Base-by-base conservation (phyloP, 2,113 vertebrate species). In the Erythrocebus patas region DNA sequence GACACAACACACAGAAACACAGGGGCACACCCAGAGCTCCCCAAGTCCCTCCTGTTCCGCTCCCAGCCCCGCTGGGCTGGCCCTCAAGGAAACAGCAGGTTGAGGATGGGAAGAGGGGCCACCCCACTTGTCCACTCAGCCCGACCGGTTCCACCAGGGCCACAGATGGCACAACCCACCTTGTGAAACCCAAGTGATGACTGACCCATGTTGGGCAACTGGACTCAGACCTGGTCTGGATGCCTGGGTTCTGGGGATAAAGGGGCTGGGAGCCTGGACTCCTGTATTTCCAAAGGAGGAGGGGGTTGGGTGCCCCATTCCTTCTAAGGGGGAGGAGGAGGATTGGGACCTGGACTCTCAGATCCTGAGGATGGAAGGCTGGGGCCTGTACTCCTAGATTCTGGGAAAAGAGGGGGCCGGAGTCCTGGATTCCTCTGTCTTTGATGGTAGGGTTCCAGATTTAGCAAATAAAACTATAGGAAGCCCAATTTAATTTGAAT, bases 161-260 rank as follows among this genome's bases (percentile, higher is more conserved):
- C 45, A 12, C 1, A n/a, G 91, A 81, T 85, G 91, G 88, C 91
- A 96, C 72, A 96, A 91, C 95, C 84, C 10, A 17, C 94, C 93
- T 98, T 96, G 75, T 96, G 97, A 97, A 98, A 97, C 84, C 70
- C 38, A 32, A 55, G 52, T 55, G 52, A 55, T 55, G 52, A 55
- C 18, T 55, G 52, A 97, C 84, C 76, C 35, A 32, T 0, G 2
- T 98, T 98, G 96, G 96, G 98, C 95, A 98, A 98, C 43, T 72
- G 84, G 64, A 89, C 94, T 72, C 57, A 88, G 76, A 78, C 59
- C 45, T 57, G 57, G 35, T 64, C 72, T 25, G 72, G 87, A 86
- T 11, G 10, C 66, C 84, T 68, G 38, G 57, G 40, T 88, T 96
- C 94, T 64, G 18, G 64, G 55, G 45, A 59, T 38, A 80, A 27